Base-by-base conservation (phyloP, 1,140 invertebrate genomes). In the Tribolium madens region DNA sequence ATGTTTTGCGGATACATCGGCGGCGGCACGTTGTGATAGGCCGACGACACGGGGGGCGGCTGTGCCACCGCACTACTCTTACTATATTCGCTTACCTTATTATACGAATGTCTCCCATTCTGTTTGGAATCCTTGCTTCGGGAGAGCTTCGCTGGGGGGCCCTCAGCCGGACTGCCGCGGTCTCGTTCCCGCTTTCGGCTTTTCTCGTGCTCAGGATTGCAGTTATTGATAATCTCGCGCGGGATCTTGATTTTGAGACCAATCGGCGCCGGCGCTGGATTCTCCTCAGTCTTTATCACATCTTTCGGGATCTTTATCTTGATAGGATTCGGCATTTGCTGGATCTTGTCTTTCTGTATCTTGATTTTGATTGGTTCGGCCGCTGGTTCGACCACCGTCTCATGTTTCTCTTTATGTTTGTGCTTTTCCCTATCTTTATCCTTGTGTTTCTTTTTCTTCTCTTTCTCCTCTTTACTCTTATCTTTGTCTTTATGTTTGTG, bases 241-340 rank as follows among this genome's bases (percentile, higher is more conserved):
- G 88, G 86, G 31, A 90, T 90, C 78, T 89, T 90, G 17, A 90
- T 88, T 78, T 89, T 90, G 3, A 90, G 76, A 70, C 80, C 81
- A 60, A 9, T 13, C 9, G 46, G 26, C 6, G 47, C 18, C 18
- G 17, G 47, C 15, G 69, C 14, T 36, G 69, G 10, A 12, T 36
- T 47, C 42, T 15, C 42, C 36, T 86, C 85, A 46, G 84, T 86
- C 78, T 88, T 89, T 13, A 91, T 85, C 18, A 87, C 84, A 74
- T 91, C 90, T 79, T 91, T 91, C 0, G 90, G 88, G 36, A 92
- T 92, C 84, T 91, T 91, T 13, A 92, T 89, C 81, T 92, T 92
- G 7, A 91, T 50, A 13, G 46, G 46, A 17, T 50, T 72, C 7
- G 71, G 48, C 31, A 71, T 42, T 12, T 17, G 47, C 13, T 85